Base-by-base conservation (phyloP, 2,888 invertebrate species). In the Dugesia japonica region DNA sequence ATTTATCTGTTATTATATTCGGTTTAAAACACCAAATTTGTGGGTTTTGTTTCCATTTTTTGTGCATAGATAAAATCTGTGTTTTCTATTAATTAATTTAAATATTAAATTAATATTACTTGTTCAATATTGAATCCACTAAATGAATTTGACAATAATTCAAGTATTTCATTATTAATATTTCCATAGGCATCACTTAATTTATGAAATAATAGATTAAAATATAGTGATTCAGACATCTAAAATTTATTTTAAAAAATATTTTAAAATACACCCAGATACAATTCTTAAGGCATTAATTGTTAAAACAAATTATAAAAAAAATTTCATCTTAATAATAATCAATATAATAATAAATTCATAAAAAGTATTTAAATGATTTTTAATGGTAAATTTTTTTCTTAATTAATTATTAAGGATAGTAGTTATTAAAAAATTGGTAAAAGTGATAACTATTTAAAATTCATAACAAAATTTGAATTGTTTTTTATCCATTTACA, bases 21-120 rank as follows among this genome's bases (percentile, higher is more conserved):
- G 56, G 56, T n/a, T 56, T 56, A 23, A 56, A 56, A 56, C 56
- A 56, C 56, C 56, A 56, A 20, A n/a, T 56, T 23, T 56, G 56
- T 4, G 56, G 56, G 17, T 56, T 56, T 20, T 23, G 56, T 56
- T 23, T 56, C 56, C 56, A 56, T 13, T 56, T n/a, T 20, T 56
- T n/a, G 17, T 56, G 23, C 17, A 56, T n/a, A n/a, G n/a, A n/a
- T n/a, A n/a, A n/a, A n/a, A n/a, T 9, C 13, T 38, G 13, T 9
- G 38, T 38, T 38, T 13, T 17, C 38, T 38, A 17, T 38, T 17
- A 38, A 38, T 38, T 38, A 38, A 38, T n/a, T n/a, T n/a, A n/a
- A n/a, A n/a, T n/a, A n/a, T n/a, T n/a, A n/a, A n/a, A n/a, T n/a
- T n/a, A n/a, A 4, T n/a, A 56, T n/a, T 56, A 56, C 56, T 56